Conservation (phyloP, 2,888 invertebrate species). For the Nemurella pictetii region DNA sequence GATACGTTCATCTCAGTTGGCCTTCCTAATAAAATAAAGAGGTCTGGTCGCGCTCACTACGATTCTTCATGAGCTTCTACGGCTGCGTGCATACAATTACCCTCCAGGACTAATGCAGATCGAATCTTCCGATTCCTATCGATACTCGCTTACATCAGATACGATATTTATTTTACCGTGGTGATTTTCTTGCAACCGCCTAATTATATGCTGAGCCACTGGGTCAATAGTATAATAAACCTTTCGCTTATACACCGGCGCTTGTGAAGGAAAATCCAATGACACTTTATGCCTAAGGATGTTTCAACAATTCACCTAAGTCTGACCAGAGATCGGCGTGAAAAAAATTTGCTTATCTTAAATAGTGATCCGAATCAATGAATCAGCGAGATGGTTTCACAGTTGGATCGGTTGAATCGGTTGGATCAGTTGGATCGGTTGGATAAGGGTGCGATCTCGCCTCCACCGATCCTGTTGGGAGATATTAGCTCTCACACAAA, state of each 20-base stretch:
- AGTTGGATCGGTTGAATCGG: neutral
- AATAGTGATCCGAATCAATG: constrained; percentile 23
- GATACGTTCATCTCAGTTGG: neutral
- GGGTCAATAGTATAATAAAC: neutral
- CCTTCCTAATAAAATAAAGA: too few species aligned
- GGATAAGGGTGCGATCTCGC: neutral
- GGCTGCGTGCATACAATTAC: neutral
- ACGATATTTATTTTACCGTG: neutral
- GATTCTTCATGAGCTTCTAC: neutral
- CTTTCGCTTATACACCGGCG: neutral
- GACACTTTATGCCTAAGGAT: neutral
- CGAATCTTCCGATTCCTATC: neutral
- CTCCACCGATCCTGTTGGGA: neutral
- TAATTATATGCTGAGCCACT: neutral
- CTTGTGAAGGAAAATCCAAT: neutral
- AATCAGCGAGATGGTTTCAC: neutral
- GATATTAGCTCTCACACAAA: constrained; percentile 22
- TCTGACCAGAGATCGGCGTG: constrained; percentile 7
- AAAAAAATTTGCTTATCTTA: constrained; percentile 15
- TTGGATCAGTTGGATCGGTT: too few species aligned
- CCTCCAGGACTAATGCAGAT: neutral
- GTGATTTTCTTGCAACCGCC: neutral
- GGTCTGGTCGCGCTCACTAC: too few species aligned
- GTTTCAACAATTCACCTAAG: neutral
- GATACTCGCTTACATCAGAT: neutral